Evolutionary conservation across 2,113 vertebrate genomes (phyloP).

Genomic region (Podilymbus podiceps): DNA sequence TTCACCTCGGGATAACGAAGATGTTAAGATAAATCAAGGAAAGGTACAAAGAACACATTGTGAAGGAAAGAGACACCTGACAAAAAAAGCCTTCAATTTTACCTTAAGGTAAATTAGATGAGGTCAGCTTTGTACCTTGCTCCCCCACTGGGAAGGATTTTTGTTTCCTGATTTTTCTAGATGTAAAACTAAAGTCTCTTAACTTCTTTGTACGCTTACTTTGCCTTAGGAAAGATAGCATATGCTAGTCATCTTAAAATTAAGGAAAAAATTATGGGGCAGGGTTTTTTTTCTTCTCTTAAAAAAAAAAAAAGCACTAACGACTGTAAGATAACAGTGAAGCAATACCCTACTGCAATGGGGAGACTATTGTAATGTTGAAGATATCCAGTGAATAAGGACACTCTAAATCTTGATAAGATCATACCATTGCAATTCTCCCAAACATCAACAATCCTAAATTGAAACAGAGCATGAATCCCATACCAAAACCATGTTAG

Average conservation of each 20-base stretch:
- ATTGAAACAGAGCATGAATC: fast-evolving
- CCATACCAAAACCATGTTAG: not conserved
- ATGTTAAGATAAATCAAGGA: constrained; percentile 52
- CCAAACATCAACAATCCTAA: not conserved
- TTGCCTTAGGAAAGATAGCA: constrained; percentile 48
- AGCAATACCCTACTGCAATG: not conserved
- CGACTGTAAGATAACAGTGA: not conserved
- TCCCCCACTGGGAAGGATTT: constrained; percentile 36
- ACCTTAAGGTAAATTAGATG: constrained; percentile 54
- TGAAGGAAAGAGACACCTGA: constrained; percentile 22
- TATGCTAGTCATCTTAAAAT: not conserved
- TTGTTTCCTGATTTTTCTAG: constrained; percentile 51
- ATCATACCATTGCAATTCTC: not conserved
- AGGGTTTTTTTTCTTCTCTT: not conserved
- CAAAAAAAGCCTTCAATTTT: constrained; percentile 2
- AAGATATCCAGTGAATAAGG: not conserved
- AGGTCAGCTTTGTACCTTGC: constrained; percentile 57
- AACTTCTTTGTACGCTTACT: constrained; percentile 27
- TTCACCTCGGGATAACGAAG: constrained; percentile 53
- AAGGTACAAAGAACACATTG: constrained; percentile 19
- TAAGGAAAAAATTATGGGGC: not conserved
- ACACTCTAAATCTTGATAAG: not conserved
- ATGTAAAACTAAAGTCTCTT: constrained; percentile 38
- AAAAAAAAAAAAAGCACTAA: not conserved
- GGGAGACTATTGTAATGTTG: not conserved